Conservation (phyloP, 2,888 invertebrate genomes). For the Stenodera caucasica region DNA sequence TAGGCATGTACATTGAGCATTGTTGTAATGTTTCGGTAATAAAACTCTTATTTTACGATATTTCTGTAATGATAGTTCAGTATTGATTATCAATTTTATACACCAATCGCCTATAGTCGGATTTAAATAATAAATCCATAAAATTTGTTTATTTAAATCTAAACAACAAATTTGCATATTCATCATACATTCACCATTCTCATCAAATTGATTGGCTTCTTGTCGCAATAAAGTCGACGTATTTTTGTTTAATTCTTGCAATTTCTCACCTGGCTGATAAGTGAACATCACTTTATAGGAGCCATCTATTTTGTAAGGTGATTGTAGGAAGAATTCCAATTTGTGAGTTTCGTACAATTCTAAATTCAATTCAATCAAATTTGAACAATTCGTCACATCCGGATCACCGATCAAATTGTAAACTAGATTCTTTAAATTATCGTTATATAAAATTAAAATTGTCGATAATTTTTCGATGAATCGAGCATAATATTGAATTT, state of each 20-base stretch:
- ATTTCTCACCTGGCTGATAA: neutral
- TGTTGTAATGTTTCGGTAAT: constrained; percentile 29
- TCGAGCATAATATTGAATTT: constrained; percentile 39
- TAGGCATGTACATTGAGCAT: constrained; percentile 35
- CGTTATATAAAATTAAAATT: constrained; percentile 44
- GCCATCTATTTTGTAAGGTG: constrained; percentile 29
- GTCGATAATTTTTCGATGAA: constrained; percentile 30
- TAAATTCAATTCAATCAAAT: constrained; percentile 30
- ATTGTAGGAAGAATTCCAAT: constrained; percentile 23
- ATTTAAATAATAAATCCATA: constrained; percentile 40
- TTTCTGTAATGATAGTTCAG: constrained; percentile 15
- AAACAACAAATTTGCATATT: constrained; percentile 20
- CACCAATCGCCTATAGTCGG: constrained; percentile 42
- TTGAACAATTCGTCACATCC: constrained; percentile 30
- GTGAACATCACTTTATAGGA: neutral
- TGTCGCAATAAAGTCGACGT: neutral
- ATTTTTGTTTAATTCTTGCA: neutral
- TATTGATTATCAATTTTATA: constrained; percentile 33
- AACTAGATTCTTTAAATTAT: constrained; percentile 41
- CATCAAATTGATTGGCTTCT: constrained; percentile 10
- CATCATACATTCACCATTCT: constrained; percentile 11
- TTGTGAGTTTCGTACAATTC: constrained; percentile 31
- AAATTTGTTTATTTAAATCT: constrained; percentile 10
- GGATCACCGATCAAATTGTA: constrained; percentile 43
- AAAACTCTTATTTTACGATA: constrained; percentile 27